Conservation (phyloP, 1,140 invertebrate genomes). For the Patella vulgata region DNA sequence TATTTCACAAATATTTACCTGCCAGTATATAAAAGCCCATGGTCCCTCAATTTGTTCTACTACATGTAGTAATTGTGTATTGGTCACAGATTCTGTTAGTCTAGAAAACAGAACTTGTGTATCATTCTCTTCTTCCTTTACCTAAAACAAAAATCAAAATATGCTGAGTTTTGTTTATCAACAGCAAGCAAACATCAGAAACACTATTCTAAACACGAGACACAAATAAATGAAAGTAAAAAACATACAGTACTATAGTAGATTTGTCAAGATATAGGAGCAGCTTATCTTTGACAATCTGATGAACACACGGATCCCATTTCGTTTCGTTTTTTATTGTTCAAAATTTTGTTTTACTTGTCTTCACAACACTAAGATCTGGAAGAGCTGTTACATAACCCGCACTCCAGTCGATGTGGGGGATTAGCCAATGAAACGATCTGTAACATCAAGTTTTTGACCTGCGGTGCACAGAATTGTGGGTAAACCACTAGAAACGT, state of each 20-base stretch:
- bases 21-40: conserved; percentile 83
- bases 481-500: no score
- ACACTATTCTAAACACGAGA: not conserved
- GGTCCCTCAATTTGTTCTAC: conserved; percentile 79
- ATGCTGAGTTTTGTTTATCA: not conserved
- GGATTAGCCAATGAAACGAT: no score
- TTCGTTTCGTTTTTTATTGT: no score
- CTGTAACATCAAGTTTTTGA: no score
- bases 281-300: not conserved
- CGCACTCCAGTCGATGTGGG: no score
- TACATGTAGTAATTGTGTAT: conserved; percentile 65
- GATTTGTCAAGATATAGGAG: not conserved
- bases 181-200: not conserved
- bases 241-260: not conserved
- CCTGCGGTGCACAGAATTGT: no score
- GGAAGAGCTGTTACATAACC: no score
- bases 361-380: no score
- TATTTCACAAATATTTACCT: conserved; percentile 61
- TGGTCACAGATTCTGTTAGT: conserved; percentile 35
- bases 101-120: conserved; percentile 47
- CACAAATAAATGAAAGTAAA: not conserved
- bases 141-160: conserved; percentile 40
- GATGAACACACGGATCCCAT: not conserved
- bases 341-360: no score
- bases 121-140: conserved; percentile 57